Base-by-base conservation (phyloP, 2,888 invertebrate genomes). In the Melitaea athalia region DNA sequence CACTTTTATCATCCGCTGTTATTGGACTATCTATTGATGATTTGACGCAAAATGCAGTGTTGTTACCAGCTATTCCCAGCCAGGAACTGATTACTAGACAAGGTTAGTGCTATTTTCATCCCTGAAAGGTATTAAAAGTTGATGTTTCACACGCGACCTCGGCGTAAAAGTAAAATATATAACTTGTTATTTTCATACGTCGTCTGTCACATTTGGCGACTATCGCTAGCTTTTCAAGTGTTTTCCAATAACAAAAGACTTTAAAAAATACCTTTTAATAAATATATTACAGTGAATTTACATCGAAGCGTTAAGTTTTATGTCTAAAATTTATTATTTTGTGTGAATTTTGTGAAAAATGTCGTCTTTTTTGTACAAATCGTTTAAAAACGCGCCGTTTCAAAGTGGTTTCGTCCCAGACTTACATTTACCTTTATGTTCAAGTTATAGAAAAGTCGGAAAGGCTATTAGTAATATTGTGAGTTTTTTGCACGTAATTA, bases 11-110 rank as follows among this genome's bases (percentile, higher is more conserved):
- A 77, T 95, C 95, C 65, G 95, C 96, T 70, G 95, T 96, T 73
- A 95, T 95, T 75, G 95, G 95, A 64, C 94, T 95, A 75, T 95
- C 95, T 14, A 93, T 95, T 66, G 96, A 96, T 77, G 96, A 96
- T 87, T 95, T 95, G 89, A 93, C 95, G 74, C 95, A 95, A 82
- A 95, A 95, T 87, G 94, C 95, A 68, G 89, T 96, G 71, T 88
- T 96, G 79, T 90, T 96, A 81, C 96, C 96, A 78, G 95, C 95
- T 76, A 82, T 86, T 70, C 86, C 84, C 70, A 84, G 80, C 80
- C 87, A 88, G 83, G 89, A 82, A 77, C 78, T 84, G 82, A 83
- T 83, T 81, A 79, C 83, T 79, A 81, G 84, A 81, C 85, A 84
- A 86, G 92, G 92, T 91, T 80, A 87, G 91, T 89, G 81, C 83